Percentiles rank a stretch among this genome's conserved stretches.
These are phyloP conservation scores for Antrozous pallidus DNA, from an alignment of 2,797 vertebrate species.

Conservation along the genomic window DNA sequence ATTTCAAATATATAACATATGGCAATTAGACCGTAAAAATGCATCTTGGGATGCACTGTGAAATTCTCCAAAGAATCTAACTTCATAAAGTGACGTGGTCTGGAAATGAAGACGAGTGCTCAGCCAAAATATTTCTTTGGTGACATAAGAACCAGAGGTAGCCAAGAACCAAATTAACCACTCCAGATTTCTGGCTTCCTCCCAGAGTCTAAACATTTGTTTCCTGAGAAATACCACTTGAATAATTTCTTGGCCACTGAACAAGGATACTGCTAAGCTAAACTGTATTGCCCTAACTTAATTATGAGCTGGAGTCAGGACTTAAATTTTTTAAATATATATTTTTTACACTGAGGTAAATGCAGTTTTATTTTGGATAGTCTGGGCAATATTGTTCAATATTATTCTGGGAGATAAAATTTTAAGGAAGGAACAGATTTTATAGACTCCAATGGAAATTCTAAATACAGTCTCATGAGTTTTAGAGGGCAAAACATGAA, in stretches of 20 bases:
- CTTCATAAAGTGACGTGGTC: slow-evolving; percentile 36
- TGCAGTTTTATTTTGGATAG: slow-evolving; percentile 13
- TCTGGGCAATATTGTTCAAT: not conserved
- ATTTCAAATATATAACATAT: slow-evolving; percentile 32
- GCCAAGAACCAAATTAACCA: slow-evolving; percentile 68
- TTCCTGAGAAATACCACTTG: slow-evolving; percentile 77
- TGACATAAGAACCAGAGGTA: slow-evolving; percentile 56
- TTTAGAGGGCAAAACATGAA: not conserved
- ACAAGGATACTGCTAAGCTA: slow-evolving; percentile 49
- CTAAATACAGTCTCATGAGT: not conserved
- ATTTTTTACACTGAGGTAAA: slow-evolving; percentile 4
- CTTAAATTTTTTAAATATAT: not conserved
- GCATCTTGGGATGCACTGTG: not conserved
- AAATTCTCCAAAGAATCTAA: slow-evolving; percentile 5
- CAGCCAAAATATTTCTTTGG: slow-evolving; percentile 57
- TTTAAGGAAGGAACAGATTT: not conserved
- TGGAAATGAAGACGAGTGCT: slow-evolving; percentile 49
- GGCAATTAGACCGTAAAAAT: slow-evolving; percentile 12
- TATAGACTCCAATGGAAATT: not conserved
- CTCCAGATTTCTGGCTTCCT: slow-evolving; percentile 67
- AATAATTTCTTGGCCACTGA: slow-evolving; percentile 60
- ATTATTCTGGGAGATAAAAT: slow-evolving; percentile 30
- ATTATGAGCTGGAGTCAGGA: slow-evolving; percentile 26
- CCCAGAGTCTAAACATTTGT: slow-evolving; percentile 66
- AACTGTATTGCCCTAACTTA: slow-evolving; percentile 34